These are phyloP conservation scores for Archips xylosteana DNA, from an alignment of 2,888 invertebrate genomes.

Conservation along the genomic window DNA sequence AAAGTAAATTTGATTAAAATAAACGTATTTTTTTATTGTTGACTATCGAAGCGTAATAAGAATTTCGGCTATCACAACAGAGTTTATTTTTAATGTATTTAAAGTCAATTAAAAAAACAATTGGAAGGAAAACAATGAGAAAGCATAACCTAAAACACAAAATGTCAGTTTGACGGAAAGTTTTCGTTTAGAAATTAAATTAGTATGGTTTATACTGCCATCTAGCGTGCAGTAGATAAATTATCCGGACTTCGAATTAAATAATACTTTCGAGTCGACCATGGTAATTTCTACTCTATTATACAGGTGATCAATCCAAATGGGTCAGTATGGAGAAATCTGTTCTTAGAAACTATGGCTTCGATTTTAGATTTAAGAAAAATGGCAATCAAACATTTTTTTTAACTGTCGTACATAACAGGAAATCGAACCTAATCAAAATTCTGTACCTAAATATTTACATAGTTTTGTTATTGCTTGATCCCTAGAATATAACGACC, in stretches of 20 bases:
- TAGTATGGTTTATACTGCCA: not conserved
- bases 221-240: conserved; percentile 3
- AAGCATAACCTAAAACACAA: conserved; percentile 22
- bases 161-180: conserved; percentile 5
- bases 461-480: no score
- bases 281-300: no score
- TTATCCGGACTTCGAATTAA: no score
- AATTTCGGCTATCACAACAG: not conserved
- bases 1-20: not conserved
- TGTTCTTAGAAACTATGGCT: no score
- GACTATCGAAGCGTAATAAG: not conserved
- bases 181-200: conserved; percentile 16
- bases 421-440: no score
- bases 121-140: not conserved
- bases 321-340: no score
- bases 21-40: not conserved
- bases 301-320: no score
- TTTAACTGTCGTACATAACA: no score
- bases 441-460: no score
- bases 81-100: not conserved
- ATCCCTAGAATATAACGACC: no score
- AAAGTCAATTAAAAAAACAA: not conserved
- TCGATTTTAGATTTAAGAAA: no score
- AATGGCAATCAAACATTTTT: no score
- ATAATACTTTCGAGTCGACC: not conserved